phyloP scores from a whole-genome alignment of 2,113 vertebrate species.

The Catharus bicknelli region DNA sequence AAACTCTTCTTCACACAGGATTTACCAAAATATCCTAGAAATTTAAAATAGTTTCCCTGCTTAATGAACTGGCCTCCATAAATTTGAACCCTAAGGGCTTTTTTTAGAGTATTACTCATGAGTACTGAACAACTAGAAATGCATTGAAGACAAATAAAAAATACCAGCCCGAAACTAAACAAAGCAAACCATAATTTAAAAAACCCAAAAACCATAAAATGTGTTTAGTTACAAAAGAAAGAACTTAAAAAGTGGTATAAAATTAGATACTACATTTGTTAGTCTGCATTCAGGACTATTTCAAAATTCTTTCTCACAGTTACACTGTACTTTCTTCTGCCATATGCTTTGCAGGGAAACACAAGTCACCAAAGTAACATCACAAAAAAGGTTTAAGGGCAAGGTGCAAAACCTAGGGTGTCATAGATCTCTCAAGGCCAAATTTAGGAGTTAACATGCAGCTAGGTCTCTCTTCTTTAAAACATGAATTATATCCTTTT shows the following conservation, averaged over 20 bases:
- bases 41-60: neutral
- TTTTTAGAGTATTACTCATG: constrained; percentile 14
- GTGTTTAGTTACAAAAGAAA: constrained; percentile 18
- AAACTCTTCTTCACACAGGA: neutral
- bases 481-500: neutral
- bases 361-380: neutral
- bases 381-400: neutral
- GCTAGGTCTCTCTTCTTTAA: neutral
- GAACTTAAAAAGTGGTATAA: neutral
- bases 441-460: neutral
- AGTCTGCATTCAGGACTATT: neutral
- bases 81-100: neutral
- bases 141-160: constrained; percentile 18
- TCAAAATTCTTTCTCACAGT: neutral
- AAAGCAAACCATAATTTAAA: constrained; percentile 37
- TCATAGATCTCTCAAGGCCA: neutral
- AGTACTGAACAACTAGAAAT: constrained; percentile 5
- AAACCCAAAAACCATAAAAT: neutral
- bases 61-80: neutral
- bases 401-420: neutral
- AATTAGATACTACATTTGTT: neutral
- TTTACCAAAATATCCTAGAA: neutral
- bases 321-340: neutral
- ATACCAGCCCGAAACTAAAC: neutral
- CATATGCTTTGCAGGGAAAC: neutral